Evolutionary conservation across 1,140 invertebrate species (phyloP).

Genomic region (Diorhabda elongata): DNA sequence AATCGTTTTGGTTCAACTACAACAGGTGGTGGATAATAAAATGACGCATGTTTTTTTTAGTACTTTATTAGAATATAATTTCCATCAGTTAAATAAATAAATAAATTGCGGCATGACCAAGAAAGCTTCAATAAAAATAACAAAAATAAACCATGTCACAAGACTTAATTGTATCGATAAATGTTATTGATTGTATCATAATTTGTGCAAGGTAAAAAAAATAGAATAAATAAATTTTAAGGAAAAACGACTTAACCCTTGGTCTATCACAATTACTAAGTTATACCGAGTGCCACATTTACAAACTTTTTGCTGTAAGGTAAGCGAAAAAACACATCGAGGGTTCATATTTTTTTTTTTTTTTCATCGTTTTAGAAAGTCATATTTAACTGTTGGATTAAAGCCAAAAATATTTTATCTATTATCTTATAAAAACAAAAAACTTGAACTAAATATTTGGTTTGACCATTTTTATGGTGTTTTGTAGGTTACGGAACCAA

Average conservation of each 20-base stretch:
- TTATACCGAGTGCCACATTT: constrained; percentile 3
- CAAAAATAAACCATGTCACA: neutral
- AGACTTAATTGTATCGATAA: neutral
- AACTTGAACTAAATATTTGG: neutral
- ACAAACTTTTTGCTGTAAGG: neutral
- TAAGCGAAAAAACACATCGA: neutral
- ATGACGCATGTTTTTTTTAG: constrained; percentile 18
- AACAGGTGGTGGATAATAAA: neutral
- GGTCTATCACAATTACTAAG: constrained; percentile 24
- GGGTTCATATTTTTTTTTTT: neutral
- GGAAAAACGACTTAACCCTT: constrained; percentile 18
- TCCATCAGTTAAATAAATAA: constrained; percentile 44
- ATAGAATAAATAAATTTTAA: constrained; percentile 23
- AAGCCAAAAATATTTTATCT: too few relatives aligned
- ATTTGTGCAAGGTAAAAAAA: constrained; percentile 18
- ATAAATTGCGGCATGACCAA: constrained; percentile 42
- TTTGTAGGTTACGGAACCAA: too few relatives aligned
- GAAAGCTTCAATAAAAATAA: neutral
- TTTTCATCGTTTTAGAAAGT: too few relatives aligned
- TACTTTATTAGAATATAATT: constrained; percentile 46
- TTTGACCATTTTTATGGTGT: too few relatives aligned
- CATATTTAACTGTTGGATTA: too few relatives aligned
- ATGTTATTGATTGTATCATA: neutral
- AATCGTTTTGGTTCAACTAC: too few relatives aligned
- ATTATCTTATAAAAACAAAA: neutral